phyloP scores from a whole-genome alignment of 2,888 invertebrate genomes.

The Ferdinandea cuprea region DNA sequence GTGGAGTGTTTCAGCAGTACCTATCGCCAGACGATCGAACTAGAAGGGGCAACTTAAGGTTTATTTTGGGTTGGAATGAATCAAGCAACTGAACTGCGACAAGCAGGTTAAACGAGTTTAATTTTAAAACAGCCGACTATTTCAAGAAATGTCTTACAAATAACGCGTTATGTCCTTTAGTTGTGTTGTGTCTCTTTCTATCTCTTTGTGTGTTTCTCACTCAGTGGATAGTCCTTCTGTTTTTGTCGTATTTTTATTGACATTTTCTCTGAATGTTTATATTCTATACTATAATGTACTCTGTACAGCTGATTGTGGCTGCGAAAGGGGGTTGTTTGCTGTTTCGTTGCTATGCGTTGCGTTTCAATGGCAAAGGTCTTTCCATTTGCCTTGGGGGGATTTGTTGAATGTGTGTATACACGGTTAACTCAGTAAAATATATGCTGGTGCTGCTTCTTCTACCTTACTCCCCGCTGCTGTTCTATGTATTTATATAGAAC shows the following conservation, averaged over 20 bases:
- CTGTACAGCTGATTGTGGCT: slow-evolving; percentile 27
- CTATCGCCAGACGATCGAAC: slow-evolving; percentile 1
- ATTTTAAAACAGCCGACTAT: slow-evolving; percentile 45
- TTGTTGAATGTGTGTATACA: slow-evolving; percentile 22
- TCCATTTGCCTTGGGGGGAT: slow-evolving; percentile 22
- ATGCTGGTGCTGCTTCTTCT: slow-evolving; percentile 7
- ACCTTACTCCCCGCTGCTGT: neutral
- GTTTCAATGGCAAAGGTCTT: slow-evolving; percentile 48
- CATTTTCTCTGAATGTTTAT: neutral
- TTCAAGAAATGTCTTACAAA: slow-evolving; percentile 33
- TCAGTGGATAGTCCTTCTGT: too few relatives aligned
- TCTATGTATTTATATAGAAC: slow-evolving; percentile 19
- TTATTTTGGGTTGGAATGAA: slow-evolving; percentile 48
- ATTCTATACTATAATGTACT: too few relatives aligned
- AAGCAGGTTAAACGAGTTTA: slow-evolving; percentile 70
- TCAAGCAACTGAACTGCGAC: slow-evolving; percentile 44
- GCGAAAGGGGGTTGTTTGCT: slow-evolving; percentile 29
- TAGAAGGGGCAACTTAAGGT: slow-evolving; percentile 36
- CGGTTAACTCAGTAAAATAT: slow-evolving; percentile 23
- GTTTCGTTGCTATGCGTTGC: slow-evolving; percentile 11
- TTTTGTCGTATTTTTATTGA: slow-evolving; percentile 17
- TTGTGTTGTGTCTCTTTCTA: slow-evolving; percentile 1
- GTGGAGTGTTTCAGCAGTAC: slow-evolving; percentile 14
- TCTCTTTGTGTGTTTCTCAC: too few relatives aligned
- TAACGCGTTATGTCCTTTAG: slow-evolving; percentile 38